Evolutionary conservation across 2,113 vertebrate genomes (phyloP).

Genomic region (Pseudopipra pipra): DNA sequence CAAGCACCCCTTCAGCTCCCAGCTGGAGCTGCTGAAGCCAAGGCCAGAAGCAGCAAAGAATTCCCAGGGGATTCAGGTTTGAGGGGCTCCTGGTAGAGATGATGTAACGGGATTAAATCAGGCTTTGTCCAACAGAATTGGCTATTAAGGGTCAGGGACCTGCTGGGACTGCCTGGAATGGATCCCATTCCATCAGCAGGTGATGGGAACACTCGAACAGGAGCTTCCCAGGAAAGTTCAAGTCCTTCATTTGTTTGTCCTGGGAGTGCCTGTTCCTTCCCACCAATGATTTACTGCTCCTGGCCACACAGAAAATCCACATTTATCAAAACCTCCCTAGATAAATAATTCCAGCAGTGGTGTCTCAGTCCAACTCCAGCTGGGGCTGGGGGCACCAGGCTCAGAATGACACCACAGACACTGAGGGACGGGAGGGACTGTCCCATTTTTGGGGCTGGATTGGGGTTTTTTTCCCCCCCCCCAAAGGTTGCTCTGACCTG

Average conservation of each 20-base stretch:
- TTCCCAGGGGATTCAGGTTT: neutral
- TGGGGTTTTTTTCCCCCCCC: too few relatives aligned
- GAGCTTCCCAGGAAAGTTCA: neutral
- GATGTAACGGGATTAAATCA: accelerated
- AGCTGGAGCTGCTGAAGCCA: neutral
- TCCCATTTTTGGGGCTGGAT: neutral
- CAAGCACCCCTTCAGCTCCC: neutral
- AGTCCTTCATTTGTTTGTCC: neutral
- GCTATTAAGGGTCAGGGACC: neutral
- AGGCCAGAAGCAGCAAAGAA: neutral
- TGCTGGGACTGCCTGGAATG: neutral
- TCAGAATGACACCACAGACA: neutral
- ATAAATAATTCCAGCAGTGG: neutral
- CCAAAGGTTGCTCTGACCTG: neutral
- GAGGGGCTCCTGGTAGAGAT: neutral
- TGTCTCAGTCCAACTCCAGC: neutral
- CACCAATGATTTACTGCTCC: neutral
- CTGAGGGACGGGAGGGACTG: neutral
- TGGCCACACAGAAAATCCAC: neutral
- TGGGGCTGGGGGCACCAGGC: neutral
- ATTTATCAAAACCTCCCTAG: neutral
- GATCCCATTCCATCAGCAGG: neutral
- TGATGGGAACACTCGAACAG: neutral
- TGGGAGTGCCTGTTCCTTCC: neutral
- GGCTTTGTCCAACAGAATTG: neutral